Evolutionary conservation across 2,113 vertebrate species (phyloP), one percentile per base, ranked within the genome.

Genomic region (Falco punctatus): DNA sequence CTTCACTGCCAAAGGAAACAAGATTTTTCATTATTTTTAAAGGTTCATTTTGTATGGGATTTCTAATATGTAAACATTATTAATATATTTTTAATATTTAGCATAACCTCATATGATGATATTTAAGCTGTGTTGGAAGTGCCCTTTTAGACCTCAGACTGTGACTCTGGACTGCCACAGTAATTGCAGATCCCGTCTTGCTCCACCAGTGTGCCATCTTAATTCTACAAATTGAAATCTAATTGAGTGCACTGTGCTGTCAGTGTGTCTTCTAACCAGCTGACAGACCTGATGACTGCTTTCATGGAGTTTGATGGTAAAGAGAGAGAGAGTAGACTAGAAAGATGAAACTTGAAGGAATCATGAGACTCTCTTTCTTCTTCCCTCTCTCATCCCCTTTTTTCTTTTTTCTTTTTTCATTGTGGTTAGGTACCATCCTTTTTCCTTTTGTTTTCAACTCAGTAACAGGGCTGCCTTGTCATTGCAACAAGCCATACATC

Each of bases 331-430:
- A 84, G 77, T n/a, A 86, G 72, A 75, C 81, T 49, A 77, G 62
- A 92, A 90, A 66, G 70, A 90, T 42, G 38, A 77, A 61, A 67
- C 30, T 9, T 91, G 79, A 95, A 91, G 65, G 81, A 91, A 92
- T 30, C 32, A 86, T 72, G 42, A 92, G 65, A 72, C 15, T 70
- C 4, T 55, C 61, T 93, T 89, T 86, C 48, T 81, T 72, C 62
- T 77, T 20, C 35, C 35, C 46, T 59, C 13, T 66, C 61, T 46
- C 26, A 8, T 40, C 11, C 7, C 20, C 6, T 38, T 73, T 51
- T 33, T 32, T 32, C 6, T 52, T 21, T 35, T 52, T 38, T 66
- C 22, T 38, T 21, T 59, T 42, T n/a, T 4, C 17, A 4, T 35
- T 55, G 12, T 62, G 5, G 21, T 75, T 92, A 55, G 38, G 51